Evolutionary conservation across 2,113 vertebrate species (phyloP).

Genomic region (Corythaeola cristata): DNA sequence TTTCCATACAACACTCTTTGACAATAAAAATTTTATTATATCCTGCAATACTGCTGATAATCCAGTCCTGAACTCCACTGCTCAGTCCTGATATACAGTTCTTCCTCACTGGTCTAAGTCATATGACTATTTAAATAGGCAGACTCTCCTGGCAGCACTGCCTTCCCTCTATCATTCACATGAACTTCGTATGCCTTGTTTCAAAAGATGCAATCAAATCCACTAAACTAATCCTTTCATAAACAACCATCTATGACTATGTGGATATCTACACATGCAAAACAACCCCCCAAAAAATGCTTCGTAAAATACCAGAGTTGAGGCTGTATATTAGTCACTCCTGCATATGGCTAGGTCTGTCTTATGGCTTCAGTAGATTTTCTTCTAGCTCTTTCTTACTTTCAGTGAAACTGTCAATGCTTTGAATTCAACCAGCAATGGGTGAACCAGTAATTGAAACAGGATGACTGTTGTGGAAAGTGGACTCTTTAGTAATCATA

Average conservation of each 20-base stretch:
- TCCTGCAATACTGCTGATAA: background rate
- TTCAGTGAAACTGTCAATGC: background rate
- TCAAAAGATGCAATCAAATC: background rate
- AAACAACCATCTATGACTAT: background rate
- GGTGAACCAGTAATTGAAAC: slow-evolving; percentile 11
- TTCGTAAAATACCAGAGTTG: background rate
- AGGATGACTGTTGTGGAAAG: background rate
- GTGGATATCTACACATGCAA: background rate
- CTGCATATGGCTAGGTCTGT: background rate
- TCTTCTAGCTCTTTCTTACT: background rate
- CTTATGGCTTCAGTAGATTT: background rate
- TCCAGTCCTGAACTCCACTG: background rate
- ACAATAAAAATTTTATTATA: background rate
- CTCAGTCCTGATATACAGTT: background rate
- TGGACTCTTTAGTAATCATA: background rate
- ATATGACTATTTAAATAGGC: background rate
- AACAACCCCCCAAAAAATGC: background rate
- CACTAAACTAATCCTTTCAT: background rate
- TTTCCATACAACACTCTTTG: background rate
- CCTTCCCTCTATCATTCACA: background rate
- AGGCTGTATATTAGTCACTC: background rate
- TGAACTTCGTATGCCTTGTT: background rate
- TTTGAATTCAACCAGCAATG: background rate
- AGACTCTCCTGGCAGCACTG: background rate
- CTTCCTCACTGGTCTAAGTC: background rate